Evolutionary conservation across 2,113 vertebrate species (phyloP).

Genomic region (Hydropotes inermis): DNA sequence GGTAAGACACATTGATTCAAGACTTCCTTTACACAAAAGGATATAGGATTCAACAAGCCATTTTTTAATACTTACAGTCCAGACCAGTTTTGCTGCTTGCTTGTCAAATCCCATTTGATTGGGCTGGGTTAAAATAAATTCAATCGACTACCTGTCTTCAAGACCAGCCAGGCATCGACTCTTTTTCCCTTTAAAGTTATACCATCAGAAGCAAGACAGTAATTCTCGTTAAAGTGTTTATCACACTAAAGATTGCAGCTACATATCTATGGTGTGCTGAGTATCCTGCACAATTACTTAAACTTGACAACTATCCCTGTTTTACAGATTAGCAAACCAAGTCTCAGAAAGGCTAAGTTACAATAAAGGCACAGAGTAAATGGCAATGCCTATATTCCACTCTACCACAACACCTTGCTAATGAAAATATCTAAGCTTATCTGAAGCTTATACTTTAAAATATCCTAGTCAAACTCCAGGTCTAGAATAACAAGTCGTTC

Average conservation of each 20-base stretch:
- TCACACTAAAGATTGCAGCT: neutral
- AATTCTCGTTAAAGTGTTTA: neutral
- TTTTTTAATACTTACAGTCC: neutral
- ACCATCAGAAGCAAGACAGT: neutral
- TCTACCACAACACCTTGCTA: neutral
- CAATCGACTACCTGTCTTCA: neutral
- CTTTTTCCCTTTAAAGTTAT: slow-evolving; percentile 9
- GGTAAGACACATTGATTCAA: neutral
- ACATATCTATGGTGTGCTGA: neutral
- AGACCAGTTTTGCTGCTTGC: neutral
- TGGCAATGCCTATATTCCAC: neutral
- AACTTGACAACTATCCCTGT: neutral
- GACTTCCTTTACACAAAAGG: neutral
- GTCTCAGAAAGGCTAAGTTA: neutral
- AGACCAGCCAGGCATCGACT: neutral
- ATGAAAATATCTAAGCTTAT: neutral
- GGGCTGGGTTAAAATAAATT: neutral
- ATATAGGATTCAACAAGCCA: neutral
- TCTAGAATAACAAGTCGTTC: neutral
- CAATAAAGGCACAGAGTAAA: neutral
- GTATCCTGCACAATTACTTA: neutral
- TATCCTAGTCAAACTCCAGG: neutral
- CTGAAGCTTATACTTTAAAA: neutral
- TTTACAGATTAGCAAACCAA: neutral
- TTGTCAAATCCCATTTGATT: neutral